These are phyloP conservation scores for Crypturellus tataupa DNA, from an alignment of 2,797 vertebrate species.

Conservation along the genomic window DNA sequence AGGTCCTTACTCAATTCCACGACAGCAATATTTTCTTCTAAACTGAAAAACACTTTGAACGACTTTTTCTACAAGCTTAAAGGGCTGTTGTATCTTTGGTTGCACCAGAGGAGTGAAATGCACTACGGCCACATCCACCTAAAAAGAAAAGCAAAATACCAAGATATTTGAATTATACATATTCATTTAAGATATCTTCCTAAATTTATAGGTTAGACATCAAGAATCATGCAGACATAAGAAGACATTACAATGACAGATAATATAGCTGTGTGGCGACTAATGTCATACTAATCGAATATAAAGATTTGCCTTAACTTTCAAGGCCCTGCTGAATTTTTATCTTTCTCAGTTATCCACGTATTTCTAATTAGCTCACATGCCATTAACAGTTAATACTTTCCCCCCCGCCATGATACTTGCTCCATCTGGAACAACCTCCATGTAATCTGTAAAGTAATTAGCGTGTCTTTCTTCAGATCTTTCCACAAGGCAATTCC, in stretches of 20 bases:
- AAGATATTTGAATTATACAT: background rate
- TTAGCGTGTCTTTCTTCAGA: slow-evolving; percentile 50
- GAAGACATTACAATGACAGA: background rate
- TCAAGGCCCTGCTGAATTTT: background rate
- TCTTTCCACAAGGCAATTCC: slow-evolving; percentile 56
- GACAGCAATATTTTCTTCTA: slow-evolving; percentile 92
- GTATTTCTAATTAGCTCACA: slow-evolving; percentile 53
- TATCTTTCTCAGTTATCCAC: slow-evolving; percentile 20
- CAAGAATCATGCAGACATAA: background rate
- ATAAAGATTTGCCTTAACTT: background rate
- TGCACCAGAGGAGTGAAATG: slow-evolving; percentile 90
- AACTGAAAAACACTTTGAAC: slow-evolving; percentile 92
- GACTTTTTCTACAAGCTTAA: slow-evolving; percentile 93
- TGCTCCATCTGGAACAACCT: slow-evolving; percentile 7
- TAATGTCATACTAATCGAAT: background rate
- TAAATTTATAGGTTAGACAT: background rate
- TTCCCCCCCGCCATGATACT: slow-evolving; percentile 24
- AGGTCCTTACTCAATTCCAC: slow-evolving; percentile 88
- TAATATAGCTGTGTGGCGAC: background rate
- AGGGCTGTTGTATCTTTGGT: slow-evolving; percentile 93
- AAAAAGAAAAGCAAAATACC: background rate
- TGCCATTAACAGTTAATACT: background rate
- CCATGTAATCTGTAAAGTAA: slow-evolving; percentile 54
- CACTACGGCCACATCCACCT: slow-evolving; percentile 96
- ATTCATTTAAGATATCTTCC: background rate